phyloP scores from a whole-genome alignment of 2,888 invertebrate genomes.

The Drosophila buzzatii region DNA sequence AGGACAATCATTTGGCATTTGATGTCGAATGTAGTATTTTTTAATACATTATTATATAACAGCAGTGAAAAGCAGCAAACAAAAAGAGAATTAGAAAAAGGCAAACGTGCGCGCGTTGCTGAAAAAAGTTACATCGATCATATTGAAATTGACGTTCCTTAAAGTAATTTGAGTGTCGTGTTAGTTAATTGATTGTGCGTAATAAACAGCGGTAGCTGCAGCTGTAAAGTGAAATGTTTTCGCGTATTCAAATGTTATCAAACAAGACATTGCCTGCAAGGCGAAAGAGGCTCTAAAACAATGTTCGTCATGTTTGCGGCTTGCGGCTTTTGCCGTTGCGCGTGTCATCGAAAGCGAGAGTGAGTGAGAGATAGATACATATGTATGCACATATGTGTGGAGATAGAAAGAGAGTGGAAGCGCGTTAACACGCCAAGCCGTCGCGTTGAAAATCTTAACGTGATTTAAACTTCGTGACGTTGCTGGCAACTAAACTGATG shows the following conservation, averaged over 20 bases:
- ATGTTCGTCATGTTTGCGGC: slow-evolving; percentile 26
- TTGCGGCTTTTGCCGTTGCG: slow-evolving; percentile 20
- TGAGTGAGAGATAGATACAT: background rate
- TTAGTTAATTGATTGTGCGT: background rate
- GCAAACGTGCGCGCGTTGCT: background rate
- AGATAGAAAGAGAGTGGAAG: background rate
- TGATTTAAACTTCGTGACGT: slow-evolving; percentile 68
- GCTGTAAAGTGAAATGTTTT: background rate
- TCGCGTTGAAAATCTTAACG: slow-evolving; percentile 69
- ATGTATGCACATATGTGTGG: too few species aligned
- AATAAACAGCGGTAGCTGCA: background rate
- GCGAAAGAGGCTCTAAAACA: slow-evolving; percentile 16
- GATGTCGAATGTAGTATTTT: background rate
- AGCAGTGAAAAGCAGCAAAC: background rate
- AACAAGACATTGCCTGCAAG: background rate
- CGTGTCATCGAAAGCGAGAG: background rate
- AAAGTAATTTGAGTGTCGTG: background rate
- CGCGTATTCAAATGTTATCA: background rate
- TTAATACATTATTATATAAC: background rate
- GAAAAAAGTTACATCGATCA: background rate
- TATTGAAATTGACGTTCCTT: background rate
- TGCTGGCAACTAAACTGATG: slow-evolving; percentile 31
- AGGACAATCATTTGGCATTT: background rate
- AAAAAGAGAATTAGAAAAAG: background rate
- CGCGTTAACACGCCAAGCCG: slow-evolving; percentile 64